Evolutionary conservation across 2,113 vertebrate genomes (phyloP).

Genomic region (Tinamus guttatus): DNA sequence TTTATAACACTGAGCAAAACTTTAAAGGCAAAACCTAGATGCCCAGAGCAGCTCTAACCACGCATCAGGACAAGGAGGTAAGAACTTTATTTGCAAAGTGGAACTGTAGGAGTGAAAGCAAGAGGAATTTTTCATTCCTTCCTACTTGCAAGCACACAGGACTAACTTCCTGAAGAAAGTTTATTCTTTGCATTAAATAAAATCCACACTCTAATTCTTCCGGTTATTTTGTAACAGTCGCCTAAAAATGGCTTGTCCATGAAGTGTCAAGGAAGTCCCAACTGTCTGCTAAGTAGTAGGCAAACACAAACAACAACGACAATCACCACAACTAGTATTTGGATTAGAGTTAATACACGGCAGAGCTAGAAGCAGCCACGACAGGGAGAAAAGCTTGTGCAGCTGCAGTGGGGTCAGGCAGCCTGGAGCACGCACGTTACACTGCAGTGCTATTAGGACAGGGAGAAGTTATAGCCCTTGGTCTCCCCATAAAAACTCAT

Average conservation of each 20-base stretch:
- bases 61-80: fast-evolving
- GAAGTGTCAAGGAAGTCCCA: background rate
- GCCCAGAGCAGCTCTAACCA: background rate
- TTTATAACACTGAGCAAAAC: fast-evolving
- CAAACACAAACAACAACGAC: too few relatives aligned
- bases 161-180: background rate
- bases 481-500: fast-evolving
- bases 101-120: fast-evolving
- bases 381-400: fast-evolving
- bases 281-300: background rate
- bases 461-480: fast-evolving
- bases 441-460: fast-evolving
- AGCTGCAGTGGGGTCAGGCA: fast-evolving
- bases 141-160: background rate
- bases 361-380: background rate
- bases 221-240: background rate
- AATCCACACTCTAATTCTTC: background rate
- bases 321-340: background rate
- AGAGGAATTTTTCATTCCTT: fast-evolving
- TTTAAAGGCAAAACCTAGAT: fast-evolving
- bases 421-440: background rate
- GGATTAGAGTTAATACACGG: background rate
- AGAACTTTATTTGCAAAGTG: fast-evolving
- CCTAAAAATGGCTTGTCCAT: fast-evolving
- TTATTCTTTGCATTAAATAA: background rate